phyloP scores from a whole-genome alignment of 1,140 invertebrate species.

The Amphibalanus amphitrite region DNA sequence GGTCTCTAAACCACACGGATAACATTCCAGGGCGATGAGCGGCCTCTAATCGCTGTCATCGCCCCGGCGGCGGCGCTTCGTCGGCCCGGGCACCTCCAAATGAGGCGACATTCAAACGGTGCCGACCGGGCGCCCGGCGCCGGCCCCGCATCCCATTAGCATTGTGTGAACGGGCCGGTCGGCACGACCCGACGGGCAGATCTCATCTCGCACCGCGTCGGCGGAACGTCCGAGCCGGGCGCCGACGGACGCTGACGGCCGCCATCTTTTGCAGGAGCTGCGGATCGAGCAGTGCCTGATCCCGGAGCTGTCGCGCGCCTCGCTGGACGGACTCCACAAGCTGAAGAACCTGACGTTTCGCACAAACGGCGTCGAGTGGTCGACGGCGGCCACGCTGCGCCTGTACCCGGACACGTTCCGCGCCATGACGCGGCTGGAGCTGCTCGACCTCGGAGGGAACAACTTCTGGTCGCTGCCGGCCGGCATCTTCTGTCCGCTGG shows the following conservation, averaged over 20 bases:
- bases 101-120: background rate
- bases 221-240: too few relatives aligned
- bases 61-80: too few relatives aligned
- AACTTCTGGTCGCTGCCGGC: constrained; percentile 57
- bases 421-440: constrained; percentile 16
- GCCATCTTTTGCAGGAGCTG: constrained; percentile 36
- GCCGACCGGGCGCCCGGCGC: too few relatives aligned
- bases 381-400: constrained; percentile 51
- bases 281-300: constrained; percentile 61
- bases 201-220: background rate
- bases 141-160: background rate
- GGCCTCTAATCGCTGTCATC: too few relatives aligned
- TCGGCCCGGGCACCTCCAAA: background rate
- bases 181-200: background rate
- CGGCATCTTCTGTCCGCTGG: constrained; percentile 53
- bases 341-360: constrained; percentile 46
- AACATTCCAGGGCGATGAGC: too few relatives aligned
- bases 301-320: constrained; percentile 44
- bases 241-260: background rate
- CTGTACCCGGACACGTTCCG: constrained; percentile 41
- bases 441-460: constrained; percentile 56
- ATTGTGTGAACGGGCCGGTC: background rate
- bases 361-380: constrained; percentile 60
- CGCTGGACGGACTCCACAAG: constrained; percentile 44
- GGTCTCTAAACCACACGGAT: too few relatives aligned